These are phyloP conservation scores for Monomorium pharaonis DNA, from an alignment of 1,140 invertebrate species.

Conservation along the genomic window DNA sequence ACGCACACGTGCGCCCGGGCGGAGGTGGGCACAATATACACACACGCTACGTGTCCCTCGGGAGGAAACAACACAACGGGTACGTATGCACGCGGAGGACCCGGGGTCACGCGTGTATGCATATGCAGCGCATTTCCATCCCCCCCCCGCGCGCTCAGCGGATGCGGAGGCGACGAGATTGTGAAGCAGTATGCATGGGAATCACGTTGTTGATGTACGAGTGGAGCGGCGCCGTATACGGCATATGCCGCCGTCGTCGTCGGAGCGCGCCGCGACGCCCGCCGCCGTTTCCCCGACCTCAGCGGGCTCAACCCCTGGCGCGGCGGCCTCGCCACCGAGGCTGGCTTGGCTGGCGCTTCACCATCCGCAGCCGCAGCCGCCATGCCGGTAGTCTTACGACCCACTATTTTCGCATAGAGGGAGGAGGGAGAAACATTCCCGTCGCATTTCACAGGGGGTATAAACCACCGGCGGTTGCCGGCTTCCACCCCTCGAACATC, in stretches of 20 bases:
- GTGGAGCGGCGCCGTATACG: slow-evolving; percentile 72
- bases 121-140: slow-evolving; percentile 12
- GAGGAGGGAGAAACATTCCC: slow-evolving; percentile 66
- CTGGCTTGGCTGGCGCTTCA: background rate
- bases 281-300: background rate
- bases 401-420: slow-evolving; percentile 71
- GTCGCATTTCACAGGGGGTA: slow-evolving; percentile 68
- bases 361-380: background rate
- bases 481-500: background rate
- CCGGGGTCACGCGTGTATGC: slow-evolving; percentile 25
- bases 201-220: slow-evolving; percentile 82
- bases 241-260: slow-evolving; percentile 74
- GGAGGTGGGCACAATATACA: too few species aligned
- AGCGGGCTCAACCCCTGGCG: background rate
- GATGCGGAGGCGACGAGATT: slow-evolving; percentile 26
- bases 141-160: background rate
- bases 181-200: slow-evolving; percentile 79
- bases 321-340: background rate
- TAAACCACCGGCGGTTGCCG: slow-evolving; percentile 66
- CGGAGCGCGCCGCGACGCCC: background rate
- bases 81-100: slow-evolving; percentile 39
- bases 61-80: background rate
- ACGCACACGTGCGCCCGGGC: background rate
- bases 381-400: slow-evolving; percentile 72
- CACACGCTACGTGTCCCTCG: slow-evolving; percentile 38